phyloP scores from a whole-genome alignment of 2,888 invertebrate species.

The Acanthosepion lycidas region DNA sequence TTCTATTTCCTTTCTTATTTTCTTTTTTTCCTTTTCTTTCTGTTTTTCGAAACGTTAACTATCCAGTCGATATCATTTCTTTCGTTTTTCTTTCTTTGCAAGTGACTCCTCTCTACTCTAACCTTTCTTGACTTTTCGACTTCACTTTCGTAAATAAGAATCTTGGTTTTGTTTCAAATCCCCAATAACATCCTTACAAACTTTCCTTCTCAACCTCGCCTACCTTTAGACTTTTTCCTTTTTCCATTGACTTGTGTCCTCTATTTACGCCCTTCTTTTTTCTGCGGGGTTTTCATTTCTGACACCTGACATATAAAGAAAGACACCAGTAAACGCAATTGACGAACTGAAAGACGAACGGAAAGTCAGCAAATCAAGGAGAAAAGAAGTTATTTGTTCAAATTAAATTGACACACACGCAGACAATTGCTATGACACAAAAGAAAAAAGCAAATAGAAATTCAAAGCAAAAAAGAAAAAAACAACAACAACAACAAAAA shows the following conservation, averaged over 20 bases:
- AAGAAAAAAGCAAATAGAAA: neutral
- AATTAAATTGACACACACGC: neutral
- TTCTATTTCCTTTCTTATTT: neutral
- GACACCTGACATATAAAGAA: neutral
- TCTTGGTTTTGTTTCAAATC: neutral
- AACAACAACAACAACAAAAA: too few species aligned
- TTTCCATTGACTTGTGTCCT: neutral
- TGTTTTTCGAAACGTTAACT: too few species aligned
- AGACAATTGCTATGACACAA: neutral
- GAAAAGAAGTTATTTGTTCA: conserved; percentile 33
- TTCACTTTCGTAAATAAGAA: neutral
- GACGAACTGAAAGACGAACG: neutral
- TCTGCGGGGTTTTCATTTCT: neutral
- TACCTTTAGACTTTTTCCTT: neutral
- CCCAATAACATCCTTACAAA: neutral
- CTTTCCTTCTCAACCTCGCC: neutral
- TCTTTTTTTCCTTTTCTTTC: neutral
- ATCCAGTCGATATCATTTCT: too few species aligned
- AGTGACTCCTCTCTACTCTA: neutral
- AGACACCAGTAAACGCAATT: conserved; percentile 16
- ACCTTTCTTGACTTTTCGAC: neutral
- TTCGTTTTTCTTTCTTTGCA: too few species aligned
- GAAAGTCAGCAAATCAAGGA: neutral
- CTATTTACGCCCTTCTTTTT: neutral
- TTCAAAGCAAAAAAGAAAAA: too few species aligned